Evolutionary conservation across 35 echinoderm and acorn worm genomes (phyloP), one percentile per base, ranked within the genome.

Genomic region (Apostichopus japonicus): DNA sequence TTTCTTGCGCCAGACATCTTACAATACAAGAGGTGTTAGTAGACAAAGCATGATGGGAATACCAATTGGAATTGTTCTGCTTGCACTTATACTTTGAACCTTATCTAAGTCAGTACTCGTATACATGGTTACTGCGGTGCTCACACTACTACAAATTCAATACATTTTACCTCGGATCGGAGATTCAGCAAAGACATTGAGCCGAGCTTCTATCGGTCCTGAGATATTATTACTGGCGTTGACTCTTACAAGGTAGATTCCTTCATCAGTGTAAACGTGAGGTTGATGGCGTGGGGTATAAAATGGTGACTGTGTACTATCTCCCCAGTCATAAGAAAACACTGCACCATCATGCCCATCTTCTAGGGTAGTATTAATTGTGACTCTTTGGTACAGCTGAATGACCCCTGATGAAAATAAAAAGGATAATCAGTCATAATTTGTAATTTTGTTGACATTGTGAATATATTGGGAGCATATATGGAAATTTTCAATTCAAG

Each of bases 201-300:
- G 76, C 16, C 77, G 65, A 54, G 92, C 84, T 78, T 93, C 92
- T 23, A 93, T 87, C 1, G 92, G 92, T 65, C 92, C 92, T 55
- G 92, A 93, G 19, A 78, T 79, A 19, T 77, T 79, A 27, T 93
- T 93, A 53, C 84, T 88, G 14, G 86, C 92, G 52, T 55, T 88
- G 24, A 79, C 21, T 6, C 65, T 88, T 8, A 93, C 92, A 1
- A 93, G 83, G 86, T 87, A 93, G 65, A 93, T 58, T 13, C 79
- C 86, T 21, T 88, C 84, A 16, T 93, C 84, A 23, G 77, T 77
- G 73, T 78, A 93, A 21, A 93, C 67, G 24, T 93, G 92, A 24
- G 73, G 22, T 72, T 93, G 82, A 55, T 72, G 92, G 22, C 17
- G 8, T 15, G 65, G 51, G 22, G 75, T 88, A 8, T 87, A 78